phyloP scores from a whole-genome alignment of 92 coral and sea anemone genomes.

The Ricordea florida region DNA sequence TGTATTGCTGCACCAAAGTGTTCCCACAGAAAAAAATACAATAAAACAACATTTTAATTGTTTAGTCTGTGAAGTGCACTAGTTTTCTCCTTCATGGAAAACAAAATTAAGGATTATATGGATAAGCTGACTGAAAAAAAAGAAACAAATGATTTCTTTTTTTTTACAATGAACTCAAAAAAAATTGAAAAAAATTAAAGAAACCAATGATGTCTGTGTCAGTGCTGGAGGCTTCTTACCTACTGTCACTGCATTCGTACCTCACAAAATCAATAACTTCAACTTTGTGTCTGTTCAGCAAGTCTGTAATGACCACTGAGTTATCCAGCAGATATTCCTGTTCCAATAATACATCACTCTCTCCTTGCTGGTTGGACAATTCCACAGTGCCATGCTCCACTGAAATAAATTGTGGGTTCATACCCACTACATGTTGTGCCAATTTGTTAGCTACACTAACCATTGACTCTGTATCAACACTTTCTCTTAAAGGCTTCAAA shows the following conservation, averaged over 20 bases:
- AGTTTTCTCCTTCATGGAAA: no score
- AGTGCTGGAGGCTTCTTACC: no score
- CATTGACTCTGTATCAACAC: slow-evolving; percentile 5
- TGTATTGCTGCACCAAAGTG: no score
- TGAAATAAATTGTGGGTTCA: slow-evolving; percentile 83
- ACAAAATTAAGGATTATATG: no score
- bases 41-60: no score
- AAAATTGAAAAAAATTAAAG: no score
- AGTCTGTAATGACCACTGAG: slow-evolving; percentile 69
- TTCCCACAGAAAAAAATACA: no score
- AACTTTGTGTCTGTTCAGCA: slow-evolving; percentile 60
- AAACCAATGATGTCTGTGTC: no score
- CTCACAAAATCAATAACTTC: slow-evolving; percentile 90
- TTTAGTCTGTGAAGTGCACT: no score
- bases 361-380: slow-evolving; percentile 4
- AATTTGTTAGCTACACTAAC: slow-evolving; percentile 58
- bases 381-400: slow-evolving; percentile 36
- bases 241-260: slow-evolving; percentile 80
- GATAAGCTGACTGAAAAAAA: no score
- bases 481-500: slow-evolving; percentile 30
- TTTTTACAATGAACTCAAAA: no score
- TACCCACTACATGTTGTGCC: slow-evolving; percentile 92
- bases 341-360: slow-evolving; percentile 68
- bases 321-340: slow-evolving; percentile 88
- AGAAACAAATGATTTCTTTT: no score